Evolutionary conservation across 2,888 invertebrate species (phyloP), one percentile per base, ranked within the genome.

Genomic region (Bruchidius siliquastri): DNA sequence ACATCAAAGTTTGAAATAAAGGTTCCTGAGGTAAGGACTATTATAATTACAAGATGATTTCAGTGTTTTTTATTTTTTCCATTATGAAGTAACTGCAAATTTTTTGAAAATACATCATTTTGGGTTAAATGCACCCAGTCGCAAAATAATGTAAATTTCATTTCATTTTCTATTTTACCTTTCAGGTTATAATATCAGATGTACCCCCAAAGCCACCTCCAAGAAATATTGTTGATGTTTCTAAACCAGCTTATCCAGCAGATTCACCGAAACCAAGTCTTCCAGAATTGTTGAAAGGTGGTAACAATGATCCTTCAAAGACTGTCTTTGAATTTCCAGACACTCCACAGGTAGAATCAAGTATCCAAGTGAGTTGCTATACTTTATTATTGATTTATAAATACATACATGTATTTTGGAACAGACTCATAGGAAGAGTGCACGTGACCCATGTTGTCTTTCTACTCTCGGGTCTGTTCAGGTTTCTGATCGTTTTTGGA

Each of bases 121-220:
- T n/a, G n/a, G n/a, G n/a, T n/a, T n/a, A n/a, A n/a, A n/a, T n/a
- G n/a, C n/a, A n/a, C n/a, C n/a, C n/a, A n/a, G n/a, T n/a, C n/a
- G n/a, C n/a, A n/a, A n/a, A n/a, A n/a, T n/a, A 26, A 8, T 26
- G 26, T 26, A 10, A 67, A 10, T 67, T 67, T 67, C n/a, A n/a
- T 67, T n/a, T n/a, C n/a, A 67, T 67, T 21, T 4, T 4, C 10
- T 67, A 21, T 20, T 67, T 3, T 68, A 22, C 10, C 20, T 13
- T 68, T 22, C 21, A 69, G 72, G 68, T 2, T 6, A 72, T 70
- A 70, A 66, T 70, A 18, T 70, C 70, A 10, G 83, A 85, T 72
- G 81, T 85, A 30, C 86, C 86, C 6, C 86, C 86, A 1, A 86
- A 86, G 81, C 86, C 86, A 21, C 86, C 86, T 69, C 86, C 86